Evolutionary conservation across 2,888 invertebrate genomes (phyloP).

Genomic region (Tipula lateralis): DNA sequence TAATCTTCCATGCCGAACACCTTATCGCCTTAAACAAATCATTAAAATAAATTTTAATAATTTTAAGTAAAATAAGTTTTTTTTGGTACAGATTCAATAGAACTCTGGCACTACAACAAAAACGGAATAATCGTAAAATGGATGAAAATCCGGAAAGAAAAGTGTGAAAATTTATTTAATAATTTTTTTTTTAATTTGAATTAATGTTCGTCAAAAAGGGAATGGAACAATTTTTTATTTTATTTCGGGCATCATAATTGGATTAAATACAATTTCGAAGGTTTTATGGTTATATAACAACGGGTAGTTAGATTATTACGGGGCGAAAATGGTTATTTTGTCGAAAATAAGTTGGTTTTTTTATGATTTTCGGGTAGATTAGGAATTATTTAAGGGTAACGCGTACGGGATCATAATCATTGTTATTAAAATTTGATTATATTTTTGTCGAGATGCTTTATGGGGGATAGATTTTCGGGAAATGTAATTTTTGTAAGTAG

Average conservation of each 20-base stretch:
- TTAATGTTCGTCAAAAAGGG: background rate
- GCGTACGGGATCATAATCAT: background rate
- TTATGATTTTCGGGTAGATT: background rate
- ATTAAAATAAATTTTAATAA: slow-evolving; percentile 11
- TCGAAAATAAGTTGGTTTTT: background rate
- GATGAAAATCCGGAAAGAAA: background rate
- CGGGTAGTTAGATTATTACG: background rate
- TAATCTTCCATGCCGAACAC: background rate
- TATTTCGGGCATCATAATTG: background rate
- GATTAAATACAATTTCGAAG: background rate
- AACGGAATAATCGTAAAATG: background rate
- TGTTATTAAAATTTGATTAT: background rate
- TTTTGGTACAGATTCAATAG: background rate
- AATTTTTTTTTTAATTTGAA: slow-evolving; percentile 3
- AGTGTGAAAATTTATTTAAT: slow-evolving; percentile 11
- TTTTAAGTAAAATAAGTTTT: slow-evolving; percentile 1
- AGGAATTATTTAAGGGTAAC: slow-evolving; percentile 11
- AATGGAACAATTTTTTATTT: background rate
- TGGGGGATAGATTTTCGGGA: background rate
- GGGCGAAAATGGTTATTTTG: background rate
- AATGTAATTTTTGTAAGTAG: background rate
- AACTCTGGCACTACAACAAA: background rate
- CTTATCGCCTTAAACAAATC: slow-evolving; percentile 19
- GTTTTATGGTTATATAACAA: background rate
- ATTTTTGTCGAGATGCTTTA: background rate